phyloP scores from a whole-genome alignment of 2,888 invertebrate genomes.

The Plebejus melissa region DNA sequence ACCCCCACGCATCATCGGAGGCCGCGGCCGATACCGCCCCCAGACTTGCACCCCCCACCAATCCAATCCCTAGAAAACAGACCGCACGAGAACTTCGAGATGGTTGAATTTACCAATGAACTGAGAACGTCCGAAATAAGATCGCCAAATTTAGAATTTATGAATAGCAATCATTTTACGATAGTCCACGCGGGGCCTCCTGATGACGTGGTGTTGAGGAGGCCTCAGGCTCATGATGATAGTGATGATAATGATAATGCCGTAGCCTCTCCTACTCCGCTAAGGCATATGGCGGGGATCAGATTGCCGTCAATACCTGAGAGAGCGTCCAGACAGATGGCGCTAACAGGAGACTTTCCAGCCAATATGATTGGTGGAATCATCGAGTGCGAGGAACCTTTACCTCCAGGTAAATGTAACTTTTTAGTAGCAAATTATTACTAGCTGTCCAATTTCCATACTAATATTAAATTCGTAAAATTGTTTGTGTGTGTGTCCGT shows the following conservation, averaged over 20 bases:
- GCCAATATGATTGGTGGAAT: conserved; percentile 77
- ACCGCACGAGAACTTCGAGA: conserved; percentile 63
- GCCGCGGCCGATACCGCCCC: conserved; percentile 79
- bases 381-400: conserved; percentile 86
- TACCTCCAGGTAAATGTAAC: conserved; percentile 87
- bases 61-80: conserved; percentile 60
- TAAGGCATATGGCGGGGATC: conserved; percentile 85
- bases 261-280: conserved; percentile 79
- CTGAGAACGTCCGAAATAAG: conserved; percentile 73
- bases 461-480: too few relatives aligned
- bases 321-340: conserved; percentile 79
- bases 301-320: conserved; percentile 91
- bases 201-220: conserved; percentile 69
- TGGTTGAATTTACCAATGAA: conserved; percentile 72
- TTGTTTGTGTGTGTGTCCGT: too few relatives aligned
- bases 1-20: conserved; percentile 91
- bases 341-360: conserved; percentile 76
- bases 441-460: too few relatives aligned
- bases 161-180: conserved; percentile 78
- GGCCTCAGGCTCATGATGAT: conserved; percentile 64
- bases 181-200: conserved; percentile 74
- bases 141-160: conserved; percentile 76
- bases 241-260: conserved; percentile 69
- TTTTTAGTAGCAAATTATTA: neutral
- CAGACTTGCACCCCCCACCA: conserved; percentile 76